Evolutionary conservation across 64 coral and sea anemone species (phyloP).

Genomic region (Actinia tenebrosa): DNA sequence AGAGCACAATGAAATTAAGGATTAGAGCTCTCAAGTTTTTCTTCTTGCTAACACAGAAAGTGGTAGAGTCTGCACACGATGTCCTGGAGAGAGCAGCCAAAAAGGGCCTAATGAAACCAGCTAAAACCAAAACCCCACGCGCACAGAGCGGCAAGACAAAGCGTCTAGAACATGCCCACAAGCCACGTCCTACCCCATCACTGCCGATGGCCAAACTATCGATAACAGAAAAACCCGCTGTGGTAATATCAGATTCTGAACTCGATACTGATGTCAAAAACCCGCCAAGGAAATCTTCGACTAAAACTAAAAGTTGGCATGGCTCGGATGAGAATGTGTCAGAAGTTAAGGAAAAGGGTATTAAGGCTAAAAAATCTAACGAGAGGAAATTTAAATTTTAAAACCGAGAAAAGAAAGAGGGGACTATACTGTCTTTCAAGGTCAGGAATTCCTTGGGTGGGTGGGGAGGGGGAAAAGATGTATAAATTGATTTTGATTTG

Average conservation of each 20-base stretch:
- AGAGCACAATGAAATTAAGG: background rate
- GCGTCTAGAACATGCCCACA: constrained; percentile 8
- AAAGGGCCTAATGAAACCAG: constrained; percentile 72
- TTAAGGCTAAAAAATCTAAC: background rate
- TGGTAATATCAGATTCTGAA: constrained; percentile 37
- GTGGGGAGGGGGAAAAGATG: background rate
- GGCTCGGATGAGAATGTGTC: constrained; percentile 47
- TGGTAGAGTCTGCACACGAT: constrained; percentile 49
- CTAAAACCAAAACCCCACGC: constrained; percentile 12
- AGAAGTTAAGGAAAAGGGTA: background rate
- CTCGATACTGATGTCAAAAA: constrained; percentile 6
- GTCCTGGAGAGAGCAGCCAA: constrained; percentile 73
- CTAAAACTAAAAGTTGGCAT: constrained; percentile 30
- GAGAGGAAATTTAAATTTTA: constrained; percentile 14
- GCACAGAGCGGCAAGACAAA: constrained; percentile 12
- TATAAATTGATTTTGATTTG: background rate
- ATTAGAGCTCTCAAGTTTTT: background rate
- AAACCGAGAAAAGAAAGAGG: background rate
- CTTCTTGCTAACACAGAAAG: constrained; percentile 29
- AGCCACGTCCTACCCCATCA: constrained; percentile 24
- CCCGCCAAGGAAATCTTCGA: background rate
- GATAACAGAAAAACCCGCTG: constrained; percentile 12
- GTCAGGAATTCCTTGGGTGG: background rate
- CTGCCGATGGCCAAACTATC: constrained; percentile 27
- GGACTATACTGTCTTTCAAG: background rate